phyloP scores from a whole-genome alignment of 2,113 vertebrate species.

The Gasterosteus nipponicus region DNA sequence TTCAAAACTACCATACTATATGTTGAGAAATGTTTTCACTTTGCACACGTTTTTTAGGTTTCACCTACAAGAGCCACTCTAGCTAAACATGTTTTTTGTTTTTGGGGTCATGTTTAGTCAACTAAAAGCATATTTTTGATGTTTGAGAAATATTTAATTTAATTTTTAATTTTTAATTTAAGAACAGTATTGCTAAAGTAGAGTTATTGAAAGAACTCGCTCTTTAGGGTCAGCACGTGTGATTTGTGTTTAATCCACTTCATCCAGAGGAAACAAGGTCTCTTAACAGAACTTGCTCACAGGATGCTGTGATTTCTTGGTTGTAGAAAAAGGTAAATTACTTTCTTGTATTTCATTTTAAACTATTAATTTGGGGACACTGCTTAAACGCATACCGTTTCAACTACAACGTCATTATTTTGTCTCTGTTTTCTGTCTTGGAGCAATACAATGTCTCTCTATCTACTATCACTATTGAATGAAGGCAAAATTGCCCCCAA shows the following conservation, averaged over 20 bases:
- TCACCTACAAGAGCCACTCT: not conserved
- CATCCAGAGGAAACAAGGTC: not conserved
- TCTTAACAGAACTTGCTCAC: not conserved
- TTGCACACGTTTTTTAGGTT: not conserved
- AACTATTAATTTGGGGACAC: not conserved
- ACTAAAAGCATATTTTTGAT: slow-evolving; percentile 1
- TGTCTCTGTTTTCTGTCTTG: not conserved
- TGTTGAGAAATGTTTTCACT: not conserved
- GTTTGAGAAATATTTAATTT: not conserved
- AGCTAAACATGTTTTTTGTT: not conserved
- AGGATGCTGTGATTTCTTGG: not conserved
- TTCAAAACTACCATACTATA: no score
- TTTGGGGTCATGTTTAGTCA: slow-evolving; percentile 6
- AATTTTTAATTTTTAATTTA: not conserved
- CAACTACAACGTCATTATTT: not conserved
- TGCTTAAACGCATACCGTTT: no score
- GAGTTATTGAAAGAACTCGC: not conserved
- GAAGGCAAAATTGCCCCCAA: not conserved
- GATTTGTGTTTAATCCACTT: not conserved
- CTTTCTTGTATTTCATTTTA: not conserved
- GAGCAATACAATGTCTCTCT: not conserved
- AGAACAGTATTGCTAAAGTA: not conserved
- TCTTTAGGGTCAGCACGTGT: not conserved
- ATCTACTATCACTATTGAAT: not conserved
- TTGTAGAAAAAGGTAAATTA: not conserved